phyloP scores from a whole-genome alignment of 1,140 invertebrate genomes.

The Dreissena polymorpha region DNA sequence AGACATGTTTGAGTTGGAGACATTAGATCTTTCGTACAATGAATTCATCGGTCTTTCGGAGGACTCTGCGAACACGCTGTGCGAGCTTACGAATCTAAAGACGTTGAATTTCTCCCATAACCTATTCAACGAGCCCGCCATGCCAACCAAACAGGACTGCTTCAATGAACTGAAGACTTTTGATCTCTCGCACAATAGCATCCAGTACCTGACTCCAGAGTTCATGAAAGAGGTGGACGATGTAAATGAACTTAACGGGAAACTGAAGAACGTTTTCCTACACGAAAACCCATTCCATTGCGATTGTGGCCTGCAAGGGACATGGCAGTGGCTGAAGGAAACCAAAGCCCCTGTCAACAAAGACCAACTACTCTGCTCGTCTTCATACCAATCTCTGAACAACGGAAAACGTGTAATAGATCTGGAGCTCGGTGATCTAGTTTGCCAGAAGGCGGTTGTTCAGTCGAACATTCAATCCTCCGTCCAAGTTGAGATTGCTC shows the following conservation, averaged over 20 bases:
- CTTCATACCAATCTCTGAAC: constrained; percentile 35
- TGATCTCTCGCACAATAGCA: constrained; percentile 49
- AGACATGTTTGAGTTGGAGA: constrained; percentile 34
- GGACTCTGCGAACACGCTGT: constrained; percentile 44
- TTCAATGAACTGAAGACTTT: constrained; percentile 16
- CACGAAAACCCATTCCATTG: constrained; percentile 46
- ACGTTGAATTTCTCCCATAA: constrained; percentile 53
- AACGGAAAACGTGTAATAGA: constrained; percentile 6
- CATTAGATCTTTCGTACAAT: constrained; percentile 46
- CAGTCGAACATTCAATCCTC: background rate
- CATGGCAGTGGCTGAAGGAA: constrained; percentile 47
- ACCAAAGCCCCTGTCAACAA: constrained; percentile 35
- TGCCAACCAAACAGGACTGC: constrained; percentile 33
- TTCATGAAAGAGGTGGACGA: constrained; percentile 22
- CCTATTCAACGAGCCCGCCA: constrained; percentile 6
- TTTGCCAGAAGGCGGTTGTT: background rate
- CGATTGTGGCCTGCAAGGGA: constrained; percentile 41
- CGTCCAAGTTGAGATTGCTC: constrained; percentile 5
- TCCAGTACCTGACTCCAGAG: constrained; percentile 1
- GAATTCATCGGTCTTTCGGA: constrained; percentile 42
- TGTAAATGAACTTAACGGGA: background rate
- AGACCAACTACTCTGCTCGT: constrained; percentile 18
- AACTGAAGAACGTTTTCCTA: constrained; percentile 18
- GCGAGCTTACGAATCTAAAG: constrained; percentile 26
- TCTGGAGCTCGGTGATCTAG: constrained; percentile 7